Evolutionary conservation across 2,797 vertebrate genomes (phyloP).

Genomic region (Helarctos malayanus): DNA sequence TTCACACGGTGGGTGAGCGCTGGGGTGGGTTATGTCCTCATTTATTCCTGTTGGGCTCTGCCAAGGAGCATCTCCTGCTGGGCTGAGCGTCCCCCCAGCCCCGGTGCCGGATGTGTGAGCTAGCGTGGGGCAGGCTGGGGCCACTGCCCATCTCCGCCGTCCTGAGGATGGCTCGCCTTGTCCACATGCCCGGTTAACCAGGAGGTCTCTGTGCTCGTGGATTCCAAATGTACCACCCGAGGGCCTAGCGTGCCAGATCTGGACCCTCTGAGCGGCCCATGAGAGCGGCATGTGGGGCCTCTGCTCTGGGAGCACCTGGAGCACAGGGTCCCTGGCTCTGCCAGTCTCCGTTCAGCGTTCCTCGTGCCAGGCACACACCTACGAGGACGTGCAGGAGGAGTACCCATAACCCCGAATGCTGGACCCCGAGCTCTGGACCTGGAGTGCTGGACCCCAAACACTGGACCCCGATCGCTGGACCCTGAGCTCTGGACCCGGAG

Average conservation of each 20-base stretch:
- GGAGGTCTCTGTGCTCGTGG: not conserved
- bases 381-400: not conserved
- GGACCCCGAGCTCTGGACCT: no score
- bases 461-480: not conserved
- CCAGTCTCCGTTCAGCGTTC: accelerated
- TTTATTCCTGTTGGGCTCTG: not conserved
- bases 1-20: accelerated
- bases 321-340: not conserved
- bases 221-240: not conserved
- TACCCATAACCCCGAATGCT: no score
- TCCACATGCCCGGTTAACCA: not conserved
- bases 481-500: no score
- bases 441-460: accelerated
- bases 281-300: accelerated
- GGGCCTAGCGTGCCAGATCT: not conserved
- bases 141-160: accelerated
- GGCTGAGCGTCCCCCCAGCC: accelerated
- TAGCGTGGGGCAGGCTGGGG: not conserved
- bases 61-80: accelerated
- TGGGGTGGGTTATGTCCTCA: accelerated
- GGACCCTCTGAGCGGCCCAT: not conserved
- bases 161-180: accelerated
- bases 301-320: not conserved
- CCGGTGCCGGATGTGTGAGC: accelerated
- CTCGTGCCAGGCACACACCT: accelerated